Conservation (phyloP, 2,797 vertebrate species). For the Gymnoscopelus braueri region DNA sequence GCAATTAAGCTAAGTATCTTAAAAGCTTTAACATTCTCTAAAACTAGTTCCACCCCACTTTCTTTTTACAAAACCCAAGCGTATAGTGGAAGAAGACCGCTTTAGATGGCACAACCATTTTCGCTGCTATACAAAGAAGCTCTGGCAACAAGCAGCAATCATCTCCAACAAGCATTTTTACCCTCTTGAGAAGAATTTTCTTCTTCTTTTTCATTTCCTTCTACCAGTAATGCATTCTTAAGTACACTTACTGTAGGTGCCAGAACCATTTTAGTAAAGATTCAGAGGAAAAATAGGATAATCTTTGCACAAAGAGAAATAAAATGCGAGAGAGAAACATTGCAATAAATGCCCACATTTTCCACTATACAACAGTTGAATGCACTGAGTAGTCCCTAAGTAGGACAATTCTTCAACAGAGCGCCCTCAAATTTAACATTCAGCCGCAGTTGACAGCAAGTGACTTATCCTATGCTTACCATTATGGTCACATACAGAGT, state of each 20-base stretch:
- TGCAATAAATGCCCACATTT: neutral
- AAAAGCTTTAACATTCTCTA: constrained; percentile 30
- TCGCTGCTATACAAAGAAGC: constrained; percentile 24
- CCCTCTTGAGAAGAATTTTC: constrained; percentile 2
- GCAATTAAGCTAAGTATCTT: constrained; percentile 45
- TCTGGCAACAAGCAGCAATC: constrained; percentile 22
- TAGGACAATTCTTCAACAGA: constrained; percentile 2
- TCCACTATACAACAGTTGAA: neutral
- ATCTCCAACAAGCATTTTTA: constrained; percentile 30
- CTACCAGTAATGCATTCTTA: constrained; percentile 21
- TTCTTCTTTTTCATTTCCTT: neutral
- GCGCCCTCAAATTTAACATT: neutral
- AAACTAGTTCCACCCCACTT: neutral
- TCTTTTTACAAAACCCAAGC: constrained; percentile 18
- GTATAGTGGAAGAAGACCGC: constrained; percentile 29
- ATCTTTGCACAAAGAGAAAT: neutral
- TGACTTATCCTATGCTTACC: neutral
- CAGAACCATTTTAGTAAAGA: constrained; percentile 19
- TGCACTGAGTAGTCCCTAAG: neutral
- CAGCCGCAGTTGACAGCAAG: constrained; percentile 1
- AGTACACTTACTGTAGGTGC: neutral
- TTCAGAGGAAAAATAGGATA: constrained; percentile 17
- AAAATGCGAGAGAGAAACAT: constrained; percentile 11
- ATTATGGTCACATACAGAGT: neutral
- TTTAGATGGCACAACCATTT: constrained; percentile 14